A percentile compares a stretch with the other conserved stretches of the same genome.
Evolutionary conservation across 2,888 invertebrate genomes (phyloP).

Genomic region (Drosophila pullipes): DNA sequence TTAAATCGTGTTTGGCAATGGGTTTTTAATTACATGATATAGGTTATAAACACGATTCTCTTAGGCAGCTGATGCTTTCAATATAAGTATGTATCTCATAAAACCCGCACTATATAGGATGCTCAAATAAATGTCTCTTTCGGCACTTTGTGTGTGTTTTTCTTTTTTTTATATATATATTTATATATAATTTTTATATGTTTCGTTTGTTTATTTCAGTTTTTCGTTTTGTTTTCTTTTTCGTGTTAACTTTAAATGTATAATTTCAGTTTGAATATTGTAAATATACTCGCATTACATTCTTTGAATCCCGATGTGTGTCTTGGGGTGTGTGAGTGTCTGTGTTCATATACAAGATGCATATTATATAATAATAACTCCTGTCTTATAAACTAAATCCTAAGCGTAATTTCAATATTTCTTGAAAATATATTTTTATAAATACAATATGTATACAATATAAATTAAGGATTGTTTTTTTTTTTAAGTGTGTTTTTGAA

Average conservation of each 20-base stretch:
- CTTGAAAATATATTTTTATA: slow-evolving; percentile 38
- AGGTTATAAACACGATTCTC: slow-evolving; percentile 17
- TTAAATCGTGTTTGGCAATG: slow-evolving; percentile 1
- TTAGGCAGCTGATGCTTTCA: slow-evolving; percentile 2
- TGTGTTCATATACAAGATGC: slow-evolving; percentile 64
- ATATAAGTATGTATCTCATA: slow-evolving; percentile 3
- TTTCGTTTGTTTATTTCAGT: slow-evolving; percentile 17
- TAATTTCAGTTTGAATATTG: slow-evolving; percentile 58
- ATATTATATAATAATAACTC: slow-evolving; percentile 76
- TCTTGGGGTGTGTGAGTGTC: slow-evolving; percentile 15
- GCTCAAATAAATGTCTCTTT: slow-evolving; percentile 34
- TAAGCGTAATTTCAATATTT: slow-evolving; percentile 67
- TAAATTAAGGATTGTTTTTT: slow-evolving; percentile 14
- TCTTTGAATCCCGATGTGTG: slow-evolving; percentile 32
- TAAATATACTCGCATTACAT: slow-evolving; percentile 60
- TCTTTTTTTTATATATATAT: not conserved
- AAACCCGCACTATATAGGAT: slow-evolving; percentile 10
- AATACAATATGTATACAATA: slow-evolving; percentile 52
- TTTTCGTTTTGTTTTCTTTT: slow-evolving; percentile 10
- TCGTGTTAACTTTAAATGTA: slow-evolving; percentile 26
- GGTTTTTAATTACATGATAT: slow-evolving; percentile 4
- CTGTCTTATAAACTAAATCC: slow-evolving; percentile 59
- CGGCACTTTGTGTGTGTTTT: slow-evolving; percentile 44
- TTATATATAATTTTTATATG: slow-evolving; percentile 1
- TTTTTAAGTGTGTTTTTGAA: slow-evolving; percentile 8